These are phyloP conservation scores for Lampris incognitus DNA, from an alignment of 2,113 vertebrate genomes.

Conservation along the genomic window DNA sequence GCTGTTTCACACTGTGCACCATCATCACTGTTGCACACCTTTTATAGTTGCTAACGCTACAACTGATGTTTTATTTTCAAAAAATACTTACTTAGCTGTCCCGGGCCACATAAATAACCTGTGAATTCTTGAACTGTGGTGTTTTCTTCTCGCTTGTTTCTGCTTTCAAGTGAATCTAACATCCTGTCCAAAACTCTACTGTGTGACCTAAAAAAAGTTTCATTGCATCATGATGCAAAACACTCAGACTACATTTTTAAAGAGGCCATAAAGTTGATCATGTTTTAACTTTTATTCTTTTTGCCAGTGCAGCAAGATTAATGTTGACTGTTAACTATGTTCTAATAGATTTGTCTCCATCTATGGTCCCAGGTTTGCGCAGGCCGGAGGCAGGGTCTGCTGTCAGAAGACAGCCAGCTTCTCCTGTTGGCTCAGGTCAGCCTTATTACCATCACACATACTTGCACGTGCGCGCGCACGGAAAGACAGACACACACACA, in stretches of 20 bases:
- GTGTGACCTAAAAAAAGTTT: background rate
- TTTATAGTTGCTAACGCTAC: too few relatives aligned
- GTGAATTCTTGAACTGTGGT: background rate
- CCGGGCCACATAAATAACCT: background rate
- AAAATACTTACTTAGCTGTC: background rate
- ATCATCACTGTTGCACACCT: background rate
- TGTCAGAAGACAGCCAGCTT: slow-evolving; percentile 75
- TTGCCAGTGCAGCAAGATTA: too few relatives aligned
- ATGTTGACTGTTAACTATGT: background rate
- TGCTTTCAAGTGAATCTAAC: background rate
- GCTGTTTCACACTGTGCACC: background rate
- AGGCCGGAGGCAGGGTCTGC: slow-evolving; percentile 71
- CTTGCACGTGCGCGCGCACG: too few relatives aligned
- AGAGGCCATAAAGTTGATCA: background rate
- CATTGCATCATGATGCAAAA: too few relatives aligned
- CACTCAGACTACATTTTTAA: background rate
- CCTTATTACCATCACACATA: slow-evolving; percentile 14
- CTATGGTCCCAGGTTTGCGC: slow-evolving; percentile 72
- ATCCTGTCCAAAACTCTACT: background rate
- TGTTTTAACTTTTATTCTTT: background rate
- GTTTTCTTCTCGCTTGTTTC: background rate
- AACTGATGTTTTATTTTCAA: background rate
- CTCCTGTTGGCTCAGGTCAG: slow-evolving; percentile 81
- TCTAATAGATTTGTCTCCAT: background rate
- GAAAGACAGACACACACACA: slow-evolving; percentile 27